Evolutionary conservation across 2,888 invertebrate genomes (phyloP).

Genomic region (Spodoptera exigua): DNA sequence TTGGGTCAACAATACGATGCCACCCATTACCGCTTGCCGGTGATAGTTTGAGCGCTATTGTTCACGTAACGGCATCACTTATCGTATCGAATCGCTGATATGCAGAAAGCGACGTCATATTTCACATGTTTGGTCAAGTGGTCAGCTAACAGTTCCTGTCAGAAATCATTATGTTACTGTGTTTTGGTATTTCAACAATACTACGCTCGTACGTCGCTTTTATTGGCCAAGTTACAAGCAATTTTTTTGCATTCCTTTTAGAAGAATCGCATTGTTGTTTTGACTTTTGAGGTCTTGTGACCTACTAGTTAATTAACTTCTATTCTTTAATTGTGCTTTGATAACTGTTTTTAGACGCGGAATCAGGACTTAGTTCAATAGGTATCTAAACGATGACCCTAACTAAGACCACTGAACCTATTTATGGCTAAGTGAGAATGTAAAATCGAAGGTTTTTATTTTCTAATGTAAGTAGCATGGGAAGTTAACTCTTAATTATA

Average conservation of each 20-base stretch:
- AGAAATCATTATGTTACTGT: slow-evolving; percentile 42
- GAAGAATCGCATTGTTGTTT: slow-evolving; percentile 14
- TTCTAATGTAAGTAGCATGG: no score
- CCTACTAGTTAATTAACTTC: slow-evolving; percentile 22
- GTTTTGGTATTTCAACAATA: slow-evolving; percentile 37
- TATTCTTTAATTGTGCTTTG: slow-evolving; percentile 5
- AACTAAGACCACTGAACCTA: no score
- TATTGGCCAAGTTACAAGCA: slow-evolving; percentile 7
- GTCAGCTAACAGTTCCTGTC: slow-evolving; percentile 62
- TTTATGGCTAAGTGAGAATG: no score
- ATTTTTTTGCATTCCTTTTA: slow-evolving; percentile 12
- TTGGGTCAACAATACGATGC: slow-evolving; percentile 4
- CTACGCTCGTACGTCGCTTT: slow-evolving; percentile 15
- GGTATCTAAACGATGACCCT: no score
- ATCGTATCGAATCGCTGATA: slow-evolving; percentile 70
- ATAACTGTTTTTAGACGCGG: no score
- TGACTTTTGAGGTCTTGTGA: neutral
- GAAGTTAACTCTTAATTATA: no score
- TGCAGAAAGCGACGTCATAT: slow-evolving; percentile 64
- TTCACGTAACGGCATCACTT: slow-evolving; percentile 69
- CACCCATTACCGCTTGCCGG: slow-evolving; percentile 57
- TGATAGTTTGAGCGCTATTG: slow-evolving; percentile 67
- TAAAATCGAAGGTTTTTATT: no score
- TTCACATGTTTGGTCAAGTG: slow-evolving; percentile 69
- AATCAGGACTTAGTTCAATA: no score